A percentile compares a stretch with the other conserved stretches of the same genome.
Evolutionary conservation across 2,797 vertebrate species (phyloP).

Genomic region (Cygnus olor): DNA sequence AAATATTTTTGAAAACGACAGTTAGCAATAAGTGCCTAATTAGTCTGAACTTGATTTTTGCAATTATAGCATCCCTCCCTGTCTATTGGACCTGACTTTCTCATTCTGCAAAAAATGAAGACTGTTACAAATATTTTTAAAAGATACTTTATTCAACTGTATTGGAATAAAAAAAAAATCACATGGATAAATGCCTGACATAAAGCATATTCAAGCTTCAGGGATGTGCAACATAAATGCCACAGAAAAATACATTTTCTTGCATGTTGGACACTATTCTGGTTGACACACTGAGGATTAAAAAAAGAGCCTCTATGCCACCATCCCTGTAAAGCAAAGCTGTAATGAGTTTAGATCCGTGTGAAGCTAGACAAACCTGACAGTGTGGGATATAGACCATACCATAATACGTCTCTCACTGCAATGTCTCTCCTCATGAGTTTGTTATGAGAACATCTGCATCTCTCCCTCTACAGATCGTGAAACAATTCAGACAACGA

Average conservation of each 20-base stretch:
- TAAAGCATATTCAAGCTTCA: background rate
- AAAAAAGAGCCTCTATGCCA: background rate
- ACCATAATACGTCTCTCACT: background rate
- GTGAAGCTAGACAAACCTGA: background rate
- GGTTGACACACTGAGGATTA: background rate
- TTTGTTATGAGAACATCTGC: rapidly evolving
- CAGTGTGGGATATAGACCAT: background rate
- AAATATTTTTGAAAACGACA: background rate
- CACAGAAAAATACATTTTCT: background rate
- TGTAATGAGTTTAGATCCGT: background rate
- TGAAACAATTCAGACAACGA: background rate
- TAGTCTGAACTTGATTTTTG: background rate
- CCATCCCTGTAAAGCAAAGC: background rate
- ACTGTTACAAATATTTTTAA: background rate
- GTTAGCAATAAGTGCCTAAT: background rate
- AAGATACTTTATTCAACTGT: background rate
- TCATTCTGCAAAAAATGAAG: background rate
- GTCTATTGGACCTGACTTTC: background rate
- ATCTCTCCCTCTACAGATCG: background rate
- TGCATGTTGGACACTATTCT: background rate
- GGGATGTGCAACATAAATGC: background rate
- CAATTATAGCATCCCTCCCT: background rate
- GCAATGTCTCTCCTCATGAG: background rate
- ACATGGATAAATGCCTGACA: background rate
- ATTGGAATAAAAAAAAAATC: background rate